Percentiles rank a stretch among this genome's conserved stretches.
These are phyloP conservation scores for Athene noctua DNA, from an alignment of 2,113 vertebrate genomes.

Conservation along the genomic window DNA sequence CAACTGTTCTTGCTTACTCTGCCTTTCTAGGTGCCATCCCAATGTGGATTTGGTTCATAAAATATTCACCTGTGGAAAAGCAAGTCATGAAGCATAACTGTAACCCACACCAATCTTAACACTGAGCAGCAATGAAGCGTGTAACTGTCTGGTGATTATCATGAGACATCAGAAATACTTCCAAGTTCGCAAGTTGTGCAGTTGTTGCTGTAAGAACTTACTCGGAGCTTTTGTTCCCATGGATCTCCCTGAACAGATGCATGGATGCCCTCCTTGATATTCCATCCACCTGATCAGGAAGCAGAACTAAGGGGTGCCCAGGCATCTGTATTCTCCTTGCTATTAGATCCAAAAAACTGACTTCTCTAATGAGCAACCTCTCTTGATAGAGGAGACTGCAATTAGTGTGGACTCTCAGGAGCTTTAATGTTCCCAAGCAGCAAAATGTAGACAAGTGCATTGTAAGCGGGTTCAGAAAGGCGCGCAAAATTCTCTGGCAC, in stretches of 20 bases:
- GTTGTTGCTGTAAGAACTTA: not conserved
- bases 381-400: not conserved
- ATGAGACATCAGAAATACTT: not conserved
- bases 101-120: not conserved
- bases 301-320: not conserved
- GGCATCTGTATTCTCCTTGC: not conserved
- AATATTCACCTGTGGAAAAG: not conserved
- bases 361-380: not conserved
- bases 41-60: not conserved
- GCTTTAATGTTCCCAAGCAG: not conserved
- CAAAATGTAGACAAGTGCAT: not conserved
- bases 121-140: not conserved
- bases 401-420: not conserved
- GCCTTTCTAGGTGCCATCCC: not conserved
- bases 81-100: not conserved
- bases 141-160: not conserved
- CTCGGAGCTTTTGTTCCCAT: not conserved
- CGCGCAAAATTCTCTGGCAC: not conserved
- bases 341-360: not conserved
- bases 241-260: not conserved
- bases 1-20: not conserved
- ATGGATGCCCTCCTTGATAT: not conserved
- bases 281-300: fast-evolving
- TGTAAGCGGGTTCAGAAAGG: not conserved
- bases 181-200: not conserved